These are phyloP conservation scores for Brevimyrus niger DNA, from an alignment of 2,113 vertebrate species.

Conservation along the genomic window DNA sequence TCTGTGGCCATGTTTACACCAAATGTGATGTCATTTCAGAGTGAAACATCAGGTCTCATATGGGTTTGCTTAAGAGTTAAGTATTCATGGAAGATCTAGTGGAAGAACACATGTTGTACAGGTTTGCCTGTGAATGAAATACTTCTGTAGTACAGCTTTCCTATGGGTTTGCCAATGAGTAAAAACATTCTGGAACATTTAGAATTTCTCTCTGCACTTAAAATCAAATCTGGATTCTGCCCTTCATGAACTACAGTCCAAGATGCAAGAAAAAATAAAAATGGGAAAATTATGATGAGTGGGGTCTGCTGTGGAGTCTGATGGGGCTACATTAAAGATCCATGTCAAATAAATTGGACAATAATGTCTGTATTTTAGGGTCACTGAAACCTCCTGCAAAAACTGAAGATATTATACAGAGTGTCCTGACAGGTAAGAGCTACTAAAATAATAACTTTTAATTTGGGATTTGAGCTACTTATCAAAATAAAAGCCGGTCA, in stretches of 20 bases:
- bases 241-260: background rate
- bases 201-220: background rate
- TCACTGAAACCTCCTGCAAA: constrained; percentile 79
- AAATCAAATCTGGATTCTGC: background rate
- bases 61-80: background rate
- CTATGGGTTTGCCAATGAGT: background rate
- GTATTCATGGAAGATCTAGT: background rate
- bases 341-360: background rate
- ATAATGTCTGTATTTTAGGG: constrained; percentile 52
- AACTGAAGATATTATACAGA: constrained; percentile 90
- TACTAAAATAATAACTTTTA: background rate
- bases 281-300: background rate
- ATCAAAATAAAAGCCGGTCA: background rate
- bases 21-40: background rate
- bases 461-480: background rate
- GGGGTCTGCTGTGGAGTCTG: background rate
- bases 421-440: constrained; percentile 82
- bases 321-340: background rate
- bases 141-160: background rate
- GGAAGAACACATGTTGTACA: background rate
- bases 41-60: background rate
- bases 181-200: background rate
- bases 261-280: background rate
- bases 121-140: background rate
- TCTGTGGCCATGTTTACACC: background rate